A percentile compares a stretch with the other conserved stretches of the same genome.
Evolutionary conservation across 2,797 vertebrate species (phyloP).

Genomic region (Spinus pinus): DNA sequence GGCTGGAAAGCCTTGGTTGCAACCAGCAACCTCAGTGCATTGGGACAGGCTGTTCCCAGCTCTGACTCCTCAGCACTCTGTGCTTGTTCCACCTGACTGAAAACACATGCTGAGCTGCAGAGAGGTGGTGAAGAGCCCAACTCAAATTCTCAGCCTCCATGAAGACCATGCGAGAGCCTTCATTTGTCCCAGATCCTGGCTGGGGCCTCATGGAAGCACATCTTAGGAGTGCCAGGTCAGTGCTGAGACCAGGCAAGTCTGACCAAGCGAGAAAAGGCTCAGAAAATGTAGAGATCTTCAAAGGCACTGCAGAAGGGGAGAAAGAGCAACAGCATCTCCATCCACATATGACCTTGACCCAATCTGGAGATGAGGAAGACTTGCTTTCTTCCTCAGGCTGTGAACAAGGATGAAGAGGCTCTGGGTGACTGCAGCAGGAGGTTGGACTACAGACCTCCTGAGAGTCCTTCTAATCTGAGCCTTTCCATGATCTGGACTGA

Average conservation of each 20-base stretch:
- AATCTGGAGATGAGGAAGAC: neutral
- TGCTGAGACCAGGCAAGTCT: neutral
- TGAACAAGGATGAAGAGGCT: neutral
- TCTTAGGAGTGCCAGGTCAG: rapidly evolving
- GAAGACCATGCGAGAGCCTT: rapidly evolving
- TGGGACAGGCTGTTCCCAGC: rapidly evolving
- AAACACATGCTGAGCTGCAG: neutral
- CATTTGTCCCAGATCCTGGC: neutral
- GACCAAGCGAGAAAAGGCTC: neutral
- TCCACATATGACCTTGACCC: neutral
- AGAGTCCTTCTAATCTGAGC: neutral
- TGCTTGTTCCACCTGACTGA: neutral
- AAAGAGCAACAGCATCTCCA: neutral
- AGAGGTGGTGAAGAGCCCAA: neutral
- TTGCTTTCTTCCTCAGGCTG: neutral
- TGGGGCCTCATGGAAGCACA: neutral
- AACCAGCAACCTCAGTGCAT: neutral
- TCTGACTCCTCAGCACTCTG: rapidly evolving
- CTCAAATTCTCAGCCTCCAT: neutral
- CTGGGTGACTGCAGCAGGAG: neutral
- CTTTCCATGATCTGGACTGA: neutral
- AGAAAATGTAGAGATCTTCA: neutral
- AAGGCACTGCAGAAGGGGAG: neutral
- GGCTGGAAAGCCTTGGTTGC: neutral
- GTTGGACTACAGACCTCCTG: neutral